phyloP scores from a whole-genome alignment of 2,113 vertebrate genomes.

The Prinia subflava region DNA sequence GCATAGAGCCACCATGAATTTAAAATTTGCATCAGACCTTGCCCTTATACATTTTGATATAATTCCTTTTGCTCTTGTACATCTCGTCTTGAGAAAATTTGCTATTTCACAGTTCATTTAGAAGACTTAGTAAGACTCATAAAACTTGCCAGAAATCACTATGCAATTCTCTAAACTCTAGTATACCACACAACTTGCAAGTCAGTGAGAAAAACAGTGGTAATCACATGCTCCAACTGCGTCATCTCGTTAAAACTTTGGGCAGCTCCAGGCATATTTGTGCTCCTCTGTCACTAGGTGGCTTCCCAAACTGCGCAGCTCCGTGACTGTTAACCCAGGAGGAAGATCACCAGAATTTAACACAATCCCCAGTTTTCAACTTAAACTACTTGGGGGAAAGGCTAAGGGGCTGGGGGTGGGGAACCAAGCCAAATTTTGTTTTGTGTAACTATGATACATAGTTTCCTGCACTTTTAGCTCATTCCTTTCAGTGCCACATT shows the following conservation, averaged over 20 bases:
- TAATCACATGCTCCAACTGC: constrained; percentile 38
- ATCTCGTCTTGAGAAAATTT: not conserved
- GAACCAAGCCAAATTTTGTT: not conserved
- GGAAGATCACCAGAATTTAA: not conserved
- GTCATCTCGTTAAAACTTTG: constrained; percentile 21
- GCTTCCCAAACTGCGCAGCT: constrained; percentile 32
- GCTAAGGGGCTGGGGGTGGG: accelerated
- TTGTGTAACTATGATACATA: not conserved
- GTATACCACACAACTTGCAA: not conserved
- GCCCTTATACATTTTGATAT: not conserved
- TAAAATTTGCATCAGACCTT: not conserved
- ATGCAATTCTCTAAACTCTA: not conserved
- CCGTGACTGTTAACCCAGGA: not conserved
- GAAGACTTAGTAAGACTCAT: not conserved
- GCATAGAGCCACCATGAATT: not conserved
- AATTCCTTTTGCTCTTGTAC: not conserved
- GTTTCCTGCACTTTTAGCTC: not conserved
- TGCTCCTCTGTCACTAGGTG: constrained; percentile 35
- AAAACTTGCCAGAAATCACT: not conserved
- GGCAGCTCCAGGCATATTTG: constrained; percentile 30
- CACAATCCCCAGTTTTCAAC: not conserved
- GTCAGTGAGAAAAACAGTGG: not conserved
- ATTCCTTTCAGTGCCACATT: not conserved
- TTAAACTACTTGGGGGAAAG: not conserved
- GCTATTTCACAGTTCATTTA: not conserved